A percentile compares a stretch with the other conserved stretches of the same genome.
Conservation (phyloP, 1,140 invertebrate genomes). For the Zaprionus davidi region DNA sequence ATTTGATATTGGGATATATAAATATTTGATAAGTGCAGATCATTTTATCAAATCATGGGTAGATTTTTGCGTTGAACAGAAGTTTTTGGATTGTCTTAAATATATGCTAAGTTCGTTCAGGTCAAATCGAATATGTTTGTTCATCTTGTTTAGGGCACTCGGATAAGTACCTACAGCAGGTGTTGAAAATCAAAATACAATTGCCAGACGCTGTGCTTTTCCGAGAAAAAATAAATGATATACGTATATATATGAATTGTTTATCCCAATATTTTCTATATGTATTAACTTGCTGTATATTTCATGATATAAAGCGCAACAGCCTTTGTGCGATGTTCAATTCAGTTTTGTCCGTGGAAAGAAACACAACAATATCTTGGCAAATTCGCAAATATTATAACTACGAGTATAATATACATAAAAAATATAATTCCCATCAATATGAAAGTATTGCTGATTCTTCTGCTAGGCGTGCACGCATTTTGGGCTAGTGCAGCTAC, state of each 20-base stretch:
- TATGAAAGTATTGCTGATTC: slow-evolving; percentile 29
- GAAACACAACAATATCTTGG: not conserved
- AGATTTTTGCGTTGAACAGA: too few species aligned
- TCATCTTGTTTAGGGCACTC: not conserved
- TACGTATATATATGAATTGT: slow-evolving; percentile 1
- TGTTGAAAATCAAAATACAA: not conserved
- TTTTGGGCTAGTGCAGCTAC: not conserved
- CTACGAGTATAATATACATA: too few species aligned
- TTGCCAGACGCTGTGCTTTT: not conserved
- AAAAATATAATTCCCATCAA: not conserved
- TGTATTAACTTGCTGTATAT: not conserved
- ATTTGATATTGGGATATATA: not conserved
- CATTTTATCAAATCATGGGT: not conserved
- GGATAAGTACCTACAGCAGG: not conserved
- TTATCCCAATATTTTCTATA: slow-evolving; percentile 1
- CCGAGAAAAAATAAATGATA: slow-evolving; percentile 25
- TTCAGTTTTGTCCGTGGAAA: slow-evolving; percentile 8
- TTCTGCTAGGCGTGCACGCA: slow-evolving; percentile 7
- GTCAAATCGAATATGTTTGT: not conserved
- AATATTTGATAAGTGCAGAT: not conserved
- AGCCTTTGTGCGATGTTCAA: slow-evolving; percentile 14
- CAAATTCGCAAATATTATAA: not conserved
- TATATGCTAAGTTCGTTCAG: not conserved
- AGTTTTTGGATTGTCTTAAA: not conserved
- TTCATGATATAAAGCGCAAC: slow-evolving; percentile 15